phyloP scores from a whole-genome alignment of 2,113 vertebrate species.

The Ctenomys sociabilis region DNA sequence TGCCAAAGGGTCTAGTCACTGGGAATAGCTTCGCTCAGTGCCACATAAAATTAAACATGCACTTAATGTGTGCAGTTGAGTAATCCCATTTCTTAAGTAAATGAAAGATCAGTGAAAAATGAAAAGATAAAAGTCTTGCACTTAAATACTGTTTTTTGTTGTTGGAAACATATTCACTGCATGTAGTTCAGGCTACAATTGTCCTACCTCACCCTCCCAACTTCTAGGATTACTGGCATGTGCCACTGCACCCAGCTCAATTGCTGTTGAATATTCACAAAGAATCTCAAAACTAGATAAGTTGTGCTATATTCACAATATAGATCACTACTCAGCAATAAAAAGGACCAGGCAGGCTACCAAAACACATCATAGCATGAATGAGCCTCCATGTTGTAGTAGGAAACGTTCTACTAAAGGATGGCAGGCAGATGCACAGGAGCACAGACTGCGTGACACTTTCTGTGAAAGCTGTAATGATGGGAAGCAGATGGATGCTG shows the following conservation, averaged over 20 bases:
- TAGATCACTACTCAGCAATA: neutral
- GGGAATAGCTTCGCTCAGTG: neutral
- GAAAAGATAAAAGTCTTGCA: neutral
- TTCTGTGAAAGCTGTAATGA: neutral
- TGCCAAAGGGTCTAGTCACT: neutral
- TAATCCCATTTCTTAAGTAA: neutral
- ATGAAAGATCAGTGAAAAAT: conserved; percentile 26
- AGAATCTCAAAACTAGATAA: neutral
- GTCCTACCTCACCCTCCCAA: neutral
- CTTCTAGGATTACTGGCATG: neutral
- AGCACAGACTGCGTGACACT: neutral
- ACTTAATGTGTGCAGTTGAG: neutral
- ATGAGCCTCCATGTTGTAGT: neutral
- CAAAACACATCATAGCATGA: neutral
- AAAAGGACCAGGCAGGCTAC: neutral
- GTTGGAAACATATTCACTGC: neutral
- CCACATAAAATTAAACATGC: neutral
- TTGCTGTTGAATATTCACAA: neutral
- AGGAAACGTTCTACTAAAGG: neutral
- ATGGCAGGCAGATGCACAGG: neutral
- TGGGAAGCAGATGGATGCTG: neutral
- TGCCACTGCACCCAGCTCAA: neutral
- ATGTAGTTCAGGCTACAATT: neutral
- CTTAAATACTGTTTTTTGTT: neutral
- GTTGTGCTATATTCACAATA: neutral